Base-by-base conservation (phyloP, 2,113 vertebrate genomes). In the Beaufortia kweichowensis region DNA sequence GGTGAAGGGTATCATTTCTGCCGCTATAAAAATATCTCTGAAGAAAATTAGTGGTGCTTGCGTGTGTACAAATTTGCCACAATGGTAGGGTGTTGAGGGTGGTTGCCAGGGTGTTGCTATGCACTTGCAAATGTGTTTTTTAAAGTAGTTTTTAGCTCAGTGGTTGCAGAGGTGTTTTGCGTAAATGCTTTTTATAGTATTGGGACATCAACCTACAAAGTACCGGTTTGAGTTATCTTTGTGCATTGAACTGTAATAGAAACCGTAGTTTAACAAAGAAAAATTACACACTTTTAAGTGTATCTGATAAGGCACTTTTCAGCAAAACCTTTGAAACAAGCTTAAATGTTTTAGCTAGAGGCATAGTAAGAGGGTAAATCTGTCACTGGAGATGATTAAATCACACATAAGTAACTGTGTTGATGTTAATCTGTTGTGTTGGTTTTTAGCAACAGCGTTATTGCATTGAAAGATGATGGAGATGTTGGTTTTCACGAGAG, bases 401-500 rank as follows among this genome's bases (percentile, higher is more conserved):
- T 48, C 7, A 66, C 39, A n/a, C 3, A 24, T 66, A 28, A 48
- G 64, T 28, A 15, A 28, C 23, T 35, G 41, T 67, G 65, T 68
- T 68, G 46, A 68, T 68, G 65, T 68, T 31, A 53, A 53, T 53
- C 26, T 68, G 24, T 68, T 50, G 46, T 68, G 65, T 68, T 70
- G 50, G 50, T 19, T 56, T 55, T 56, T 70, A 39, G 50, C 50
- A 26, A 70, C 29, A 39, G 29, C 67, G 39, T 70, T 70, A 70
- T 55, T 70, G 50, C 50, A 55, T 70, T 70, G 23, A 56, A 50
- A 24, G 29, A 70, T 70, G 67, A 56, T 70, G 50, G 31, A 70
- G 48, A 10, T 70, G 3, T n/a, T 56, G 28, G 48, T 70, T 19
- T 35, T 70, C 11, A 70, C 50, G 35, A 48, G 28, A 17, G n/a